phyloP scores from a whole-genome alignment of 2,797 vertebrate species.

The Rhinichthys osculus region DNA sequence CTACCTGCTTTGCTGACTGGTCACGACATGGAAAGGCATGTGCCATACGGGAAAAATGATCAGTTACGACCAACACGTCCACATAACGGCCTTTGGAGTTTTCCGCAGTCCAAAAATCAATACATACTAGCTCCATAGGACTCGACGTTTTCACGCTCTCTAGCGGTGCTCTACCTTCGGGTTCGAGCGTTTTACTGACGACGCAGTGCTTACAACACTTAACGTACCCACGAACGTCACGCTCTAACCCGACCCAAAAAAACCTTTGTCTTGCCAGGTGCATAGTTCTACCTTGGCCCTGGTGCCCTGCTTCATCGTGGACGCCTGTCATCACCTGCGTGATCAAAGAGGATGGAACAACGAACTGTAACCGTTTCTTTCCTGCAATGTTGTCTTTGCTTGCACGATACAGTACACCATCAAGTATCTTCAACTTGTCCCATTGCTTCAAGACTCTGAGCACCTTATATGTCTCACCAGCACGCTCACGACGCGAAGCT shows the following conservation, averaged over 20 bases:
- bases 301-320: not conserved
- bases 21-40: not conserved
- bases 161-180: not conserved
- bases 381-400: not conserved
- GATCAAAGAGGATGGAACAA: not conserved
- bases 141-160: not conserved
- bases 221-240: not conserved
- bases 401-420: not conserved
- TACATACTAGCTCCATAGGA: not conserved
- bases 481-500: no score
- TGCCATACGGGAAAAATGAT: not conserved
- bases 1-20: not conserved
- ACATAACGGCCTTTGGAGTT: not conserved
- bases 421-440: not conserved
- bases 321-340: not conserved
- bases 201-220: not conserved
- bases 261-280: not conserved
- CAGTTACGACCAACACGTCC: not conserved
- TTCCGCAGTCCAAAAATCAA: not conserved
- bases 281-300: not conserved
- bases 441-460: not conserved
- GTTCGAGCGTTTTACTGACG: not conserved
- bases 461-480: not conserved
- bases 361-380: not conserved
- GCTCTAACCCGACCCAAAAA: not conserved